Evolutionary conservation across 2,888 invertebrate species (phyloP).

Genomic region (Eretmocerus hayati): DNA sequence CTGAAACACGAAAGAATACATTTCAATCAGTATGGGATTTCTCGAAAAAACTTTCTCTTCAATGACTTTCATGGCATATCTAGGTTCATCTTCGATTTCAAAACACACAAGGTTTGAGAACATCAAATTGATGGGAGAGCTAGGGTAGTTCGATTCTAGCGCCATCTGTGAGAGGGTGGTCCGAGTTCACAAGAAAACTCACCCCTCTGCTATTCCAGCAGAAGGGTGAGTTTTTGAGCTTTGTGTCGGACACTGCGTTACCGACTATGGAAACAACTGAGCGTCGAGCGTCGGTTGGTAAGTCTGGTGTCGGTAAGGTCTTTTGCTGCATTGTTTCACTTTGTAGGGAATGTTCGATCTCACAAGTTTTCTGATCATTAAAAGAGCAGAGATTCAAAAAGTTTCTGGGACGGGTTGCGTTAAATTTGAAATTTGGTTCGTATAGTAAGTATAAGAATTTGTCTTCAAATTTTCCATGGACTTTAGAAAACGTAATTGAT

Average conservation of each 20-base stretch:
- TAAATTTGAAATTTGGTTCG: too few species aligned
- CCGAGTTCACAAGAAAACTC: conserved; percentile 5
- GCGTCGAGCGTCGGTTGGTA: neutral
- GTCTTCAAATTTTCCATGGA: too few species aligned
- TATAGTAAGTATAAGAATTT: too few species aligned
- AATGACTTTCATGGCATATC: neutral
- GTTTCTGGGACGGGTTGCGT: too few species aligned
- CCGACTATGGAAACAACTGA: conserved; percentile 17
- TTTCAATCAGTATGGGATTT: neutral
- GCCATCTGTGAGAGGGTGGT: conserved; percentile 26
- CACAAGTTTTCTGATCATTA: too few species aligned
- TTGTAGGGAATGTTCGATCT: too few species aligned
- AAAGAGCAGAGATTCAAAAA: too few species aligned
- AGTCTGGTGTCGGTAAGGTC: conserved; percentile 4
- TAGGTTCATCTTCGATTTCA: neutral
- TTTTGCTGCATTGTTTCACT: conserved; percentile 1
- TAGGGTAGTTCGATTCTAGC: neutral
- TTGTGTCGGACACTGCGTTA: conserved; percentile 16
- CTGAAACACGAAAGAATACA: conserved; percentile 51
- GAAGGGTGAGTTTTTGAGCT: conserved; percentile 1
- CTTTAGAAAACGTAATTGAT: too few species aligned
- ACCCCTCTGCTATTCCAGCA: neutral
- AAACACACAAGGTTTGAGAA: neutral
- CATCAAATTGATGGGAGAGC: neutral
- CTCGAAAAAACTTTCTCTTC: neutral